These are phyloP conservation scores for Hyposoter didymator DNA, from an alignment of 2,888 invertebrate species.

Conservation along the genomic window DNA sequence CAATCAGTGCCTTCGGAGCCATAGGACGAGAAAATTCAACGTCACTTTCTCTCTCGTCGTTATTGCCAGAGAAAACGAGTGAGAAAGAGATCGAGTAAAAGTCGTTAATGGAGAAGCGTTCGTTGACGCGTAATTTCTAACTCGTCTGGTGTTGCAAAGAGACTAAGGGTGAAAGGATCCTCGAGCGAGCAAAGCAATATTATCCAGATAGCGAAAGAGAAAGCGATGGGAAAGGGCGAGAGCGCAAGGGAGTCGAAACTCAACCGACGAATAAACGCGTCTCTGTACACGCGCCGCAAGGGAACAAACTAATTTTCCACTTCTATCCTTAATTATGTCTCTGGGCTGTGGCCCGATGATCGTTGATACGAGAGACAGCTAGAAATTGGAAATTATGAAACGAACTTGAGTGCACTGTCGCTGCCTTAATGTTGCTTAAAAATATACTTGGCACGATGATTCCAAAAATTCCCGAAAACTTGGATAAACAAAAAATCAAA, in stretches of 20 bases:
- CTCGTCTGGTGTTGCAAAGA: slow-evolving; percentile 33
- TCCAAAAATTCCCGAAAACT: neutral
- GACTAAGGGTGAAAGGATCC: slow-evolving; percentile 52
- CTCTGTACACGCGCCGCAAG: slow-evolving; percentile 7
- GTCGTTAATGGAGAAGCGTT: slow-evolving; percentile 51
- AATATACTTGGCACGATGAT: neutral
- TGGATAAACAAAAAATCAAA: neutral
- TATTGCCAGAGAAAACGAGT: neutral
- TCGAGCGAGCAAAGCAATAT: slow-evolving; percentile 38
- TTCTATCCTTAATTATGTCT: slow-evolving; percentile 49
- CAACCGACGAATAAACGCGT: neutral
- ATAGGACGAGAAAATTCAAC: slow-evolving; percentile 71
- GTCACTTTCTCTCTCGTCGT: slow-evolving; percentile 72
- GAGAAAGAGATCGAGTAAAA: slow-evolving; percentile 26
- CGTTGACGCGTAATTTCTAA: slow-evolving; percentile 55
- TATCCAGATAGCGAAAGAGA: neutral
- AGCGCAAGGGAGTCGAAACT: neutral
- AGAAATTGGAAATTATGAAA: slow-evolving; percentile 29
- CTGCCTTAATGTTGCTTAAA: neutral
- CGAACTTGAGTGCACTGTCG: neutral
- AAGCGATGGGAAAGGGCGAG: neutral
- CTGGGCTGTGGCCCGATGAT: slow-evolving; percentile 18
- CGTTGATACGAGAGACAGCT: slow-evolving; percentile 25
- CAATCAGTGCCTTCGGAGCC: slow-evolving; percentile 44
- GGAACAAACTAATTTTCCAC: slow-evolving; percentile 57